Evolutionary conservation across 2,888 invertebrate genomes (phyloP).

Genomic region (Calameuta pallipes): DNA sequence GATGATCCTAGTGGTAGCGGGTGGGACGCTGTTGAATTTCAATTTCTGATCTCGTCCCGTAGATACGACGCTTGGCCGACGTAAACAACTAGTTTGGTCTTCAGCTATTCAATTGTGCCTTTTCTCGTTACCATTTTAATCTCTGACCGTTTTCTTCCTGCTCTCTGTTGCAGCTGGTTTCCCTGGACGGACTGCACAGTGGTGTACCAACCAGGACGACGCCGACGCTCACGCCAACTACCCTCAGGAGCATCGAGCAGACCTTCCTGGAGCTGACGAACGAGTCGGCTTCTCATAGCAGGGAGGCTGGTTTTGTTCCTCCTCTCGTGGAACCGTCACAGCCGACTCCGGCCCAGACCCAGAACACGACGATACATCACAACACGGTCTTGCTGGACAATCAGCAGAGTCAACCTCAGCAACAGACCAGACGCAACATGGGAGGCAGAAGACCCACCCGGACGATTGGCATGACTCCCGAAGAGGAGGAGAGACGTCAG

Average conservation of each 20-base stretch:
- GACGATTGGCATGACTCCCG: slow-evolving; percentile 83
- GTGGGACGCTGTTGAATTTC: too few relatives aligned
- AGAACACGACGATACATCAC: slow-evolving; percentile 50
- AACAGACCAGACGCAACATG: slow-evolving; percentile 78
- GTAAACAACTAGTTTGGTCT: too few relatives aligned
- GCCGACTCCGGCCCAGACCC: slow-evolving; percentile 64
- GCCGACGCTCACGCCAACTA: slow-evolving; percentile 93
- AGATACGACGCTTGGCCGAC: too few relatives aligned
- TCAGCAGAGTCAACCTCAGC: slow-evolving; percentile 36
- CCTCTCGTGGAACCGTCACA: slow-evolving; percentile 72
- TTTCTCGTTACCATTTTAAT: too few relatives aligned
- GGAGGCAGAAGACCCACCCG: slow-evolving; percentile 86
- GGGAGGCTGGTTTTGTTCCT: slow-evolving; percentile 94
- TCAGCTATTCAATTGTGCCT: too few relatives aligned
- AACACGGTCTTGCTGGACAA: slow-evolving; percentile 29
- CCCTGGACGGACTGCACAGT: slow-evolving; percentile 86
- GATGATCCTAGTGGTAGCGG: too few relatives aligned
- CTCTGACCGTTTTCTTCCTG: too few relatives aligned
- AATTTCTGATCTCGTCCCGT: too few relatives aligned
- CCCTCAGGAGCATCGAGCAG: slow-evolving; percentile 91
- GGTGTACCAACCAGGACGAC: slow-evolving; percentile 94
- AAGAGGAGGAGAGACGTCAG: slow-evolving; percentile 91
- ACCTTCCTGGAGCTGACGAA: slow-evolving; percentile 88
- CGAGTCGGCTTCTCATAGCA: slow-evolving; percentile 78
- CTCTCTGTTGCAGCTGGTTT: slow-evolving; percentile 77